These are phyloP conservation scores for Eilema griseolum DNA, from an alignment of 2,888 invertebrate genomes.

Conservation along the genomic window DNA sequence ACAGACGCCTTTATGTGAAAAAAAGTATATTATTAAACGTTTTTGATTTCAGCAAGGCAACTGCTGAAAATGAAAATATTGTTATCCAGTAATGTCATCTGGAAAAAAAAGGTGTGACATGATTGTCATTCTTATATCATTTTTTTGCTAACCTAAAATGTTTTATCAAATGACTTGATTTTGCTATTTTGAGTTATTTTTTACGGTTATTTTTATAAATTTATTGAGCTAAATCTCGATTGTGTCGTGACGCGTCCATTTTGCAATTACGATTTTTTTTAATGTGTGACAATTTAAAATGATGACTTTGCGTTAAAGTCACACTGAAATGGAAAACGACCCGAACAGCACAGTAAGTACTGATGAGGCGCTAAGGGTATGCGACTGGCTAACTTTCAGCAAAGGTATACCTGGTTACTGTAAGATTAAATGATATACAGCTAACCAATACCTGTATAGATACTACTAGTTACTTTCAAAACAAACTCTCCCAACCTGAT, in stretches of 20 bases:
- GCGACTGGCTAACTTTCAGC: not conserved
- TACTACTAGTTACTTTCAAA: not conserved
- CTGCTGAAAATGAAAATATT: constrained; percentile 84
- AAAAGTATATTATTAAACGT: constrained; percentile 59
- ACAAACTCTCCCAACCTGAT: not conserved
- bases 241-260: constrained; percentile 76
- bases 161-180: constrained; percentile 87
- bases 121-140: constrained; percentile 83
- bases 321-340: constrained; percentile 84
- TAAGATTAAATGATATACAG: not conserved
- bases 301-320: constrained; percentile 80
- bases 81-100: constrained; percentile 83
- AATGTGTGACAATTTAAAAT: constrained; percentile 77
- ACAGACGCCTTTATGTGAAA: constrained; percentile 47
- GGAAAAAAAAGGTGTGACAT: constrained; percentile 87
- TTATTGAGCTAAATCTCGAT: constrained; percentile 83
- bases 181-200: constrained; percentile 82
- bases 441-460: not conserved
- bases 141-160: constrained; percentile 88
- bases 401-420: not conserved
- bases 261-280: constrained; percentile 73
- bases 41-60: constrained; percentile 77
- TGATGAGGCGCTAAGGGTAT: constrained; percentile 20
- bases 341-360: constrained; percentile 85
- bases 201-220: constrained; percentile 83